These are phyloP conservation scores for Scelioninae gen. 2 DNA, from an alignment of 2,888 invertebrate species.

Conservation along the genomic window DNA sequence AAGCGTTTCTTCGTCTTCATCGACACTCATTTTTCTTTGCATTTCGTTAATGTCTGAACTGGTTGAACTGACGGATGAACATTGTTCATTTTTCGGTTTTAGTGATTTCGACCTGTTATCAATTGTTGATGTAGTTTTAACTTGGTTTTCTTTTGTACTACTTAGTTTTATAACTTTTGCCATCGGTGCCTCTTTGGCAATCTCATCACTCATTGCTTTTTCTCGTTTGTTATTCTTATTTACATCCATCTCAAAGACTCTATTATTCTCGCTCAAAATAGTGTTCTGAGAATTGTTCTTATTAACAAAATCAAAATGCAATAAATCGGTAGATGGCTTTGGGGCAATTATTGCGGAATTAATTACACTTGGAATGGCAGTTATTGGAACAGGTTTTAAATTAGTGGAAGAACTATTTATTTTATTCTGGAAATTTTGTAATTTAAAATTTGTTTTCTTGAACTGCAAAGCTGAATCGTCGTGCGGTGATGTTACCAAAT, in stretches of 20 bases:
- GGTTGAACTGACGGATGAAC: neutral
- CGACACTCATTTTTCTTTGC: conserved; percentile 67
- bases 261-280: neutral
- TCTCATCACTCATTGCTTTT: neutral
- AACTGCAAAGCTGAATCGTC: neutral
- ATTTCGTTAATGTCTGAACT: conserved; percentile 1
- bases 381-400: conserved; percentile 24
- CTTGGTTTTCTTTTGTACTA: neutral
- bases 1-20: conserved; percentile 73
- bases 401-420: conserved; percentile 13
- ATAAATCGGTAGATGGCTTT: neutral
- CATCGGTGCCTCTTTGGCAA: neutral
- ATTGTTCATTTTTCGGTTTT: neutral
- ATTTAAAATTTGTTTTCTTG: too few species aligned
- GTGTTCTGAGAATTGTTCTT: neutral
- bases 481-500: neutral
- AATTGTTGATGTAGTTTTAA: neutral
- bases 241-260: neutral
- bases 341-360: neutral
- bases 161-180: neutral
- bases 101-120: neutral
- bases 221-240: conserved; percentile 1
- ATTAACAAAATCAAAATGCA: neutral
- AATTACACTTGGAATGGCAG: conserved; percentile 33
- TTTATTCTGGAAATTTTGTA: neutral